Conservation (phyloP, 2,797 vertebrate genomes). For the Fratercula arctica region DNA sequence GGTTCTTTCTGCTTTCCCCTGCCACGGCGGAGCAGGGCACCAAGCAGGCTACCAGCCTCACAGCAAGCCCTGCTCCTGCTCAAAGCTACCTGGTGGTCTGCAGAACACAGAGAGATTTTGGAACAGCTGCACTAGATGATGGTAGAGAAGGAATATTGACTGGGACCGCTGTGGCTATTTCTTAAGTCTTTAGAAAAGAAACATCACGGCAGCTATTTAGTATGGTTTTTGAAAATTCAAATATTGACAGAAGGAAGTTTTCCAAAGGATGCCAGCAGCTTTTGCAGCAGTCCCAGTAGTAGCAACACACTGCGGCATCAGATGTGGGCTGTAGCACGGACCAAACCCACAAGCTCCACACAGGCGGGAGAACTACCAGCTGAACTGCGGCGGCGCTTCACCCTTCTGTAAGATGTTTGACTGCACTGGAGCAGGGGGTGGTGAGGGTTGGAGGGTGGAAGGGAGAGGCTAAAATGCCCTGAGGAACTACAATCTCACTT, state of each 20-base stretch:
- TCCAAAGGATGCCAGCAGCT: constrained; percentile 46
- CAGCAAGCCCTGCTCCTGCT: constrained; percentile 3
- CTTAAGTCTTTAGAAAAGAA: constrained; percentile 48
- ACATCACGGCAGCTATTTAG: constrained; percentile 40
- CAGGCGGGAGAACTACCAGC: background rate
- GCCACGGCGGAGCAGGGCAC: background rate
- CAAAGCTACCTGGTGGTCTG: constrained; percentile 47
- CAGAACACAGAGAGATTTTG: constrained; percentile 23
- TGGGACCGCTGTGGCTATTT: constrained; percentile 23
- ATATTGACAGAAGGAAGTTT: constrained; percentile 71
- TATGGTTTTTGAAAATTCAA: constrained; percentile 42
- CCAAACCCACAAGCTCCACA: background rate
- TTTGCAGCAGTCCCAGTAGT: constrained; percentile 31
- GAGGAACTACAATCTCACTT: background rate
- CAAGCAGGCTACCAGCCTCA: background rate
- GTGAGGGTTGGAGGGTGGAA: background rate
- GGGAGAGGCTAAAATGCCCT: background rate
- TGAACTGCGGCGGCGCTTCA: background rate
- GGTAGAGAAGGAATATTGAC: constrained; percentile 41
- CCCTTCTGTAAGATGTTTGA: background rate
- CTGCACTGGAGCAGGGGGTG: background rate
- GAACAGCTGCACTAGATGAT: constrained; percentile 32
- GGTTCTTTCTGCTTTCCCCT: background rate
- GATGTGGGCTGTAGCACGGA: constrained; percentile 41
- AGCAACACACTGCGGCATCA: background rate